Base-by-base conservation (phyloP, 2,888 invertebrate genomes). In the Drosophila affinis region DNA sequence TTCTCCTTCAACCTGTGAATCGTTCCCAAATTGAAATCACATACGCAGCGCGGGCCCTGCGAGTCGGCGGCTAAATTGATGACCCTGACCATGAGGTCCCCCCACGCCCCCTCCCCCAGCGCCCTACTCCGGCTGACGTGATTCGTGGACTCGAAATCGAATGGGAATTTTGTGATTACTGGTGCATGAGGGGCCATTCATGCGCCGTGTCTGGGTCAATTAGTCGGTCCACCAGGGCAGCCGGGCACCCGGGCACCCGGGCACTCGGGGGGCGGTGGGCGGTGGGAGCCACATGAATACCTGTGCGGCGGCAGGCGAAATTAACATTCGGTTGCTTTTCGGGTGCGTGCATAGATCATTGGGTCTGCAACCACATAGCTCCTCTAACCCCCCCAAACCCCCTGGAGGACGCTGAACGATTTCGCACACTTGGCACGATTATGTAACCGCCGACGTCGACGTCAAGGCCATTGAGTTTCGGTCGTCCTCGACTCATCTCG, bases 191-290 rank as follows among this genome's bases (percentile, higher is more conserved):
- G 65, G 70, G 59, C 14, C 71, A 59, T 59, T 70, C 54, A 51
- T 56, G 70, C 49, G 71, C 53, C 62, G 71, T 61, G 72, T 71
- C 56, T 71, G 62, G 62, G 71, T 72, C 71, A 72, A 72, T 71
- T 71, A 71, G 71, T 71, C 74, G 52, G 62, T 39, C 57, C 64
- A 53, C 56, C 52, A 2, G 29, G 29, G 27, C 57, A 48, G 44
- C 45, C 29, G 49, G 29, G 27, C 27, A 27, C 1, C 27, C 7
- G 7, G 27, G 7, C 27, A 27, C 7, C 7, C 27, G 27, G 27
- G 9, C 27, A 7, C 27, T 7, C 6, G 47, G 49, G 39, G 9
- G 14, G 21, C 21, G 21, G 21, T 21, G 46, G 24, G 32, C 14
- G n/a, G 49, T 7, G 32, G 27, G 9, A 34, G 39, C 5, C 32